phyloP scores from a whole-genome alignment of 2,797 vertebrate species.

The Typhlichthys subterraneus region DNA sequence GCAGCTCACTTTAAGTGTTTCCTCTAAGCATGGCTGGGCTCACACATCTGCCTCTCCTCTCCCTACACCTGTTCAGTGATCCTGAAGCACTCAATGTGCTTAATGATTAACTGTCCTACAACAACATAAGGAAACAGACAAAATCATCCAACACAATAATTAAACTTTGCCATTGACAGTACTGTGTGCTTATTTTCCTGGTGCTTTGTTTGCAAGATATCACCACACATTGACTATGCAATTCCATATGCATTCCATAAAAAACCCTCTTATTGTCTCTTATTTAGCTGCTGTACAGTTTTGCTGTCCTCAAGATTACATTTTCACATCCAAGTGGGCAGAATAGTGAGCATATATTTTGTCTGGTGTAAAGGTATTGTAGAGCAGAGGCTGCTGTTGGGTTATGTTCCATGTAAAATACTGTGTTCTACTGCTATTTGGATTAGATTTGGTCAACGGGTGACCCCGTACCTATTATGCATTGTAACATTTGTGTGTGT shows the following conservation, averaged over 20 bases:
- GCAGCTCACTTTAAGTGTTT: constrained; percentile 11
- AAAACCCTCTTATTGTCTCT: constrained; percentile 34
- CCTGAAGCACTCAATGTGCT: constrained; percentile 3
- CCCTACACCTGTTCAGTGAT: constrained; percentile 27
- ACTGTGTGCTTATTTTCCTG: neutral
- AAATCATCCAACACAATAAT: neutral
- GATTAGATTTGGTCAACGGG: no score
- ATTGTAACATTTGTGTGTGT: no score
- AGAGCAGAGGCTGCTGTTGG: neutral
- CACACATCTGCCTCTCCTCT: constrained; percentile 32
- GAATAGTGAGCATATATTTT: constrained; percentile 49
- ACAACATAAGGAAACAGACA: neutral
- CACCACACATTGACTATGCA: constrained; percentile 1
- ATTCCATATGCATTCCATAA: neutral
- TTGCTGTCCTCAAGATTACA: constrained; percentile 39
- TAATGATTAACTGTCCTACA: constrained; percentile 16
- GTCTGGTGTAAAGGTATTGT: constrained; percentile 31
- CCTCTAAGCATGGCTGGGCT: constrained; percentile 10
- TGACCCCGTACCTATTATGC: no score
- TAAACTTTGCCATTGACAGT: neutral
- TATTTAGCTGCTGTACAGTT: constrained; percentile 24
- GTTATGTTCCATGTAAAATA: neutral
- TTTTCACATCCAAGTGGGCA: constrained; percentile 15
- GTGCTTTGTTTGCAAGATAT: neutral
- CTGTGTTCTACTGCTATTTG: neutral